A percentile compares a stretch with the other conserved stretches of the same genome.
Evolutionary conservation across 2,113 vertebrate genomes (phyloP).

Genomic region (Alces alces): DNA sequence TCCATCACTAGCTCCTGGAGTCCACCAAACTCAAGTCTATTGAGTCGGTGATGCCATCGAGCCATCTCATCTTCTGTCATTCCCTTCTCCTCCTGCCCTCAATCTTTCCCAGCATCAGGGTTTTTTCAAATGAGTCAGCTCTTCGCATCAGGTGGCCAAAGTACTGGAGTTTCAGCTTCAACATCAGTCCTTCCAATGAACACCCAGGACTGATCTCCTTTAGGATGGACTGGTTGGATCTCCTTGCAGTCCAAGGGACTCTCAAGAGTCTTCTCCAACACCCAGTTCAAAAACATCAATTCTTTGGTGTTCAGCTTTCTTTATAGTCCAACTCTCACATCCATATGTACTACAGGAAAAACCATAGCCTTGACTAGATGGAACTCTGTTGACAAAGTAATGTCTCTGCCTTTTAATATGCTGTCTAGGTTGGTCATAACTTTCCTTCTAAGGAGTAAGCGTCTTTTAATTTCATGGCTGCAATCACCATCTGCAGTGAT

Average conservation of each 20-base stretch:
- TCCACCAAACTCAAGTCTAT: neutral
- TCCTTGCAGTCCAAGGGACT: neutral
- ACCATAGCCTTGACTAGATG: neutral
- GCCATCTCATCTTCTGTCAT: neutral
- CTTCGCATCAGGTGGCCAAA: neutral
- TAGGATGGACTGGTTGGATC: neutral
- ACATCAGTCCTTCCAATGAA: neutral
- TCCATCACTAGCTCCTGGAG: neutral
- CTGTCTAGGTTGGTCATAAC: neutral
- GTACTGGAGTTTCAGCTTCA: neutral
- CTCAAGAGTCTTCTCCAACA: neutral
- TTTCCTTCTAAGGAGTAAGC: neutral
- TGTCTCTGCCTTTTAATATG: neutral
- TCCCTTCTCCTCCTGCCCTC: neutral
- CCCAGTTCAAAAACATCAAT: neutral
- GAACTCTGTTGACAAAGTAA: neutral
- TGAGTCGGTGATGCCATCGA: rapidly evolving
- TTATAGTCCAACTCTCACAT: neutral
- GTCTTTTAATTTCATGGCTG: neutral
- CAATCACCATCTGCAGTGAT: neutral
- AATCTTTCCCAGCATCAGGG: neutral
- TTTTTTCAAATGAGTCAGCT: neutral
- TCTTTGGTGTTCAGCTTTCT: rapidly evolving
- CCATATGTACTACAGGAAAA: neutral
- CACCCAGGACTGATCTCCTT: neutral